Conservation (phyloP, 2,888 invertebrate genomes). For the Acronicta leporina region DNA sequence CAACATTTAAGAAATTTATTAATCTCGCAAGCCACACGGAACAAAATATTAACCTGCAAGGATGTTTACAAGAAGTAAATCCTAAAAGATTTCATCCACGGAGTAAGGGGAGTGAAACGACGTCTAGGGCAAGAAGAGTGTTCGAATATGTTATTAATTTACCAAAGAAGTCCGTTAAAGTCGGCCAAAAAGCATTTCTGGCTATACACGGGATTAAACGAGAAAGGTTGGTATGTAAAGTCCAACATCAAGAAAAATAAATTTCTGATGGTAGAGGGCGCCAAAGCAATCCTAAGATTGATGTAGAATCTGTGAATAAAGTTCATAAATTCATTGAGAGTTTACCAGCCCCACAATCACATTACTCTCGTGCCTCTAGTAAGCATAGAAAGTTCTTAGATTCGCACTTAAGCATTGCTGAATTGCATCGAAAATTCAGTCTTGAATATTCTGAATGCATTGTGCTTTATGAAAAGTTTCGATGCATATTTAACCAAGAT, state of each 20-base stretch:
- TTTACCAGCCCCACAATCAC: constrained; percentile 12
- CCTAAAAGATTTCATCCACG: background rate
- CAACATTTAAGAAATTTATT: too few species aligned
- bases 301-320: background rate
- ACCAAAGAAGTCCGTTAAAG: too few species aligned
- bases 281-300: background rate
- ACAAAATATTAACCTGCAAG: too few species aligned
- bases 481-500: constrained; percentile 13
- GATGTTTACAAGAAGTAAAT: too few species aligned
- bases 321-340: constrained; percentile 12
- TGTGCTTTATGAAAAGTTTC: constrained; percentile 14
- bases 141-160: constrained; percentile 5
- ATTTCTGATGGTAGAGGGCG: constrained; percentile 5
- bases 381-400: constrained; percentile 11
- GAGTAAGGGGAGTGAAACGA: background rate
- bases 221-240: constrained; percentile 9
- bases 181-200: constrained; percentile 1
- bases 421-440: constrained; percentile 3
- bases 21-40: too few species aligned
- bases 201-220: constrained; percentile 9
- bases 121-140: constrained; percentile 3
- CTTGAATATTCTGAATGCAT: constrained; percentile 2
- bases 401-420: constrained; percentile 5
- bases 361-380: constrained; percentile 10
- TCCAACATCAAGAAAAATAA: constrained; percentile 6